Evolutionary conservation across 2,797 vertebrate species (phyloP).

Genomic region (Mus spretus): DNA sequence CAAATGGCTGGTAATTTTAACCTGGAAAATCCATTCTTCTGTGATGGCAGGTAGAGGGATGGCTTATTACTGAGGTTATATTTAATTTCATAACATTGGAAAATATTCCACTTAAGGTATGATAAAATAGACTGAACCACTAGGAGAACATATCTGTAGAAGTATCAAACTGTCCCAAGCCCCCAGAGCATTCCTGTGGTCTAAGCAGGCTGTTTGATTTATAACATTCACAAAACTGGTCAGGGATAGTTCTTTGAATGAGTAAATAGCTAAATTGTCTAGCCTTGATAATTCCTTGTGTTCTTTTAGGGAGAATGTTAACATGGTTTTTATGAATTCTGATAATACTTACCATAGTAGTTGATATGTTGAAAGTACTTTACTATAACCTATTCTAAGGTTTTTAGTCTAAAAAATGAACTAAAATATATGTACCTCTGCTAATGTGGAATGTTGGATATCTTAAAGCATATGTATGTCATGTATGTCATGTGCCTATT

Average conservation of each 20-base stretch:
- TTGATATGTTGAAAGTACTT: background rate
- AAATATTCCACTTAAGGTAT: background rate
- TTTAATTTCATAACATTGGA: background rate
- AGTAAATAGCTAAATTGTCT: background rate
- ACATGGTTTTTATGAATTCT: constrained; percentile 32
- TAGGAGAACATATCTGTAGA: background rate
- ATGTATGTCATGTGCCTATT: background rate
- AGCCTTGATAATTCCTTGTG: background rate
- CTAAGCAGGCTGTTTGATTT: background rate
- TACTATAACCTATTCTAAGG: background rate
- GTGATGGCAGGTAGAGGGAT: background rate
- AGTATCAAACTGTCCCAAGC: background rate
- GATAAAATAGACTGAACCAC: background rate
- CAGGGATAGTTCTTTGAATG: background rate
- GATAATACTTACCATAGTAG: background rate
- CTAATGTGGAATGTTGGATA: constrained; percentile 2
- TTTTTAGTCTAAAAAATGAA: constrained; percentile 21
- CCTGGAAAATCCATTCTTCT: background rate
- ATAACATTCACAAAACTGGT: constrained; percentile 5
- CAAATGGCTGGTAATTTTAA: background rate
- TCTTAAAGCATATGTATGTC: background rate
- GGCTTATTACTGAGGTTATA: background rate
- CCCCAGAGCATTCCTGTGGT: background rate
- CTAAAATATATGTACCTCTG: constrained; percentile 33
- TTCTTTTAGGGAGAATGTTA: background rate